These are phyloP conservation scores for Porites evermanni DNA, from an alignment of 92 coral and sea anemone genomes.

Conservation along the genomic window DNA sequence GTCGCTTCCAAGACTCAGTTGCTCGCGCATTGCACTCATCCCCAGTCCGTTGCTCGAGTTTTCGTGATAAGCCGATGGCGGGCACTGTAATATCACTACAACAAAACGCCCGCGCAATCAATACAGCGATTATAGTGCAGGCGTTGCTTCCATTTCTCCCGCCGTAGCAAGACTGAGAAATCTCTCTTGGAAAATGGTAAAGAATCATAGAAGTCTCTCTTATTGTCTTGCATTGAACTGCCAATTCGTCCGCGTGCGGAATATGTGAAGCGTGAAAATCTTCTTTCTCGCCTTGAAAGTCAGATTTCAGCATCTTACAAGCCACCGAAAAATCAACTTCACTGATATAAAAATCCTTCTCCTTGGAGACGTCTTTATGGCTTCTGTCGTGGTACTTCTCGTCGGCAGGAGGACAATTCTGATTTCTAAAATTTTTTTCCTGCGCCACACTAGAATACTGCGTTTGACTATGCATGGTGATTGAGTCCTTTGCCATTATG, in stretches of 20 bases:
- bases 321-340: neutral
- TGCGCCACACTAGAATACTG: neutral
- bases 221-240: conserved; percentile 30
- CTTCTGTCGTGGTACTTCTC: neutral
- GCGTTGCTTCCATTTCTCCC: conserved; percentile 67
- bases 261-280: neutral
- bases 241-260: neutral
- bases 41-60: neutral
- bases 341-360: neutral
- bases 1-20: neutral
- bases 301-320: conserved; percentile 4
- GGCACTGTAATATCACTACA: neutral
- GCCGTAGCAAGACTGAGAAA: conserved; percentile 59
- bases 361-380: neutral
- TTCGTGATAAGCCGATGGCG: neutral
- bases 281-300: neutral
- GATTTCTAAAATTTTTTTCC: neutral
- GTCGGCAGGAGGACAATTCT: neutral
- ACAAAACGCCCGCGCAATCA: conserved; percentile 52
- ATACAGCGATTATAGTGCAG: conserved; percentile 61
- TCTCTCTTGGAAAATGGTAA: conserved; percentile 61
- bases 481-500: conserved; percentile 13
- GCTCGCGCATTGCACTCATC: neutral
- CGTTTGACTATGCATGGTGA: neutral
- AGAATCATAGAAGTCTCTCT: conserved; percentile 28